Evolutionary conservation across 2,113 vertebrate genomes (phyloP).

Genomic region (Burhinus oedicnemus): DNA sequence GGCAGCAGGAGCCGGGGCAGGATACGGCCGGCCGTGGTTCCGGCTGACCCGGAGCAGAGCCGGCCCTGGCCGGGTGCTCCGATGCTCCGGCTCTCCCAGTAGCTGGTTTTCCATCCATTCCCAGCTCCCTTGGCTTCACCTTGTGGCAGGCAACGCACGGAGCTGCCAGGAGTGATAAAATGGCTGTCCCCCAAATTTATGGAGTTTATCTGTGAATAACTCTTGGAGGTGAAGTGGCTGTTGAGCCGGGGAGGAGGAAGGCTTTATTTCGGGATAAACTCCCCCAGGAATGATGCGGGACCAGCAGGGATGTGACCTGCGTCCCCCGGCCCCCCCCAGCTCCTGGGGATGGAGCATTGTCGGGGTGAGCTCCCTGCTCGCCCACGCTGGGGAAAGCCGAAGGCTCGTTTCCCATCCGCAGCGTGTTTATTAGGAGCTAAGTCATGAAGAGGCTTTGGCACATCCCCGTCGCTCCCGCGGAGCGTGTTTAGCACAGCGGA

Average conservation of each 20-base stretch:
- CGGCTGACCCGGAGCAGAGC: background rate
- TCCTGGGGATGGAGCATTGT: fast-evolving
- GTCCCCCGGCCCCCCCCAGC: background rate
- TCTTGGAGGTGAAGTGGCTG: conserved; percentile 39
- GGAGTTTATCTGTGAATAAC: conserved; percentile 69
- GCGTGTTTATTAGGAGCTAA: conserved; percentile 49
- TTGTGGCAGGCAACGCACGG: conserved; percentile 14
- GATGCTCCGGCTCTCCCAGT: fast-evolving
- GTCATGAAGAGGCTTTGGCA: conserved; percentile 43
- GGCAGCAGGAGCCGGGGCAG: background rate
- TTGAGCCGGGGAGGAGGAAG: background rate
- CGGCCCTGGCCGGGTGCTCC: fast-evolving
- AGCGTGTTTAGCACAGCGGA: conserved; percentile 3
- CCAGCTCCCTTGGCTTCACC: conserved; percentile 3
- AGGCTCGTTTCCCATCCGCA: background rate
- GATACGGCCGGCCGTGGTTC: fast-evolving
- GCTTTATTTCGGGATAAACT: background rate
- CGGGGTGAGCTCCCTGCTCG: background rate
- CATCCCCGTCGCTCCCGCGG: background rate
- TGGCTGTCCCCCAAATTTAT: conserved; percentile 69
- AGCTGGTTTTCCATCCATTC: background rate
- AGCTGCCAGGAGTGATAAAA: conserved; percentile 67
- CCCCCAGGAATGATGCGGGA: background rate
- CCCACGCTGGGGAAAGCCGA: background rate
- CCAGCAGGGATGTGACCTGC: fast-evolving